Base-by-base conservation (phyloP, 1,140 invertebrate genomes). In the Drosophila guanche region DNA sequence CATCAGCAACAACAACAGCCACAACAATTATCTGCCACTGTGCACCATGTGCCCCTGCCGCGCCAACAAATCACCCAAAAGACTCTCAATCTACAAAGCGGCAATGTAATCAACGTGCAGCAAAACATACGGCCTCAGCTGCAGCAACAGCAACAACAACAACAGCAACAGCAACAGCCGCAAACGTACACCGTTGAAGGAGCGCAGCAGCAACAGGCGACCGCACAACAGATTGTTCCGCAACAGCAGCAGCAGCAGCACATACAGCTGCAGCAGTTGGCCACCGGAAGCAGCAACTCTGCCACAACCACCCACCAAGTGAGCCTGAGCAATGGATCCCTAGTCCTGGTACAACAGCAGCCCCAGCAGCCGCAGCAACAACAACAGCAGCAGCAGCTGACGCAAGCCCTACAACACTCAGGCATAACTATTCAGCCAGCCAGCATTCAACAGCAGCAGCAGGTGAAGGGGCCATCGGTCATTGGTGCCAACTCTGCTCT, bases 321-420 rank as follows among this genome's bases (percentile, higher is more conserved):
- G 25, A 93, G 89, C 50, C 76, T 93, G 4, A 93, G 92, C 61
- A 94, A 93, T 23, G 93, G 93, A 8, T 92, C 93, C 4, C 91
- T 93, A 58, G 93, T 94, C 25, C 65, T 93, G 42, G 92, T 93
- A 47, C 93, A 93, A 78, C 92, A 93, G 63, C 93, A 92, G 37
- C 63, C 75, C 12, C 62, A 58, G 14, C 75, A 76, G 1, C 16
- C 16, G 16, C 16, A 20, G 54, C 77, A 58, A 14, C 75, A 76
- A 50, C 77, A 80, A 6, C 75, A 78, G 37, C 80, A 85, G 43
- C 86, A 85, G 54, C 86, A 90, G 48, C 58, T 76, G 68, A 66
- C 79, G 3, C 79, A 88, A 47, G 68, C 89, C 0, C 27, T 90
- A 54, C 84, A 89, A 20, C 76, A 90, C 53, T 83, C 89, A 5